Evolutionary conservation across 2,797 vertebrate genomes (phyloP).

Genomic region (Cyprinodon diabolis): DNA sequence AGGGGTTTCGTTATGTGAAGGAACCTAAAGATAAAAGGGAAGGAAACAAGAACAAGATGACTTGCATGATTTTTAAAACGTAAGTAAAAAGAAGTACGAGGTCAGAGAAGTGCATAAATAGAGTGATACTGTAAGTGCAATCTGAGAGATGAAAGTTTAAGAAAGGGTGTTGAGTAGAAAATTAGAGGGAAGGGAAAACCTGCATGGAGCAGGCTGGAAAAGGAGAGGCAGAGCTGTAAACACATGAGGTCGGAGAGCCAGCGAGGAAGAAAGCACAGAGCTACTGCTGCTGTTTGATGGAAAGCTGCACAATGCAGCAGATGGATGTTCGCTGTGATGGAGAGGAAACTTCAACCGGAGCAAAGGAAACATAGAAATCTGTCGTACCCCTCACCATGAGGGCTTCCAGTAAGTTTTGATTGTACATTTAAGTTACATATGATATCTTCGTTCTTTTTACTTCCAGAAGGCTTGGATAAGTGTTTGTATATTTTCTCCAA

Average conservation of each 20-base stretch:
- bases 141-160: constrained; percentile 48
- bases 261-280: constrained; percentile 32
- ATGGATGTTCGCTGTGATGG: constrained; percentile 44
- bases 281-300: constrained; percentile 27
- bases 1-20: background rate
- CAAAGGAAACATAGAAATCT: constrained; percentile 43
- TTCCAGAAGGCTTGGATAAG: constrained; percentile 35
- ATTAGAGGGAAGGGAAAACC: constrained; percentile 68
- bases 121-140: constrained; percentile 48
- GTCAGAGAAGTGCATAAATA: constrained; percentile 27
- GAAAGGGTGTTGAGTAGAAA: constrained; percentile 55
- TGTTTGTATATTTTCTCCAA: constrained; percentile 6
- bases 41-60: background rate
- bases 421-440: background rate
- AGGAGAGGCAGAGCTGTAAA: constrained; percentile 63
- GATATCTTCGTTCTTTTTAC: constrained; percentile 26
- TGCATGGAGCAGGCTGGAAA: constrained; percentile 61
- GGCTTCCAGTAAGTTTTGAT: constrained; percentile 69
- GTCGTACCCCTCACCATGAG: constrained; percentile 63
- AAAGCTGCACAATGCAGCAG: constrained; percentile 28
- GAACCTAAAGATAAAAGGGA: background rate
- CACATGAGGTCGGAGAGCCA: constrained; percentile 34
- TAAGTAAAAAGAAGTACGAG: constrained; percentile 1
- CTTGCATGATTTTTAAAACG: background rate
- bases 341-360: constrained; percentile 42